These are phyloP conservation scores for Odontamblyopus lacepedii DNA, from an alignment of 2,797 vertebrate genomes.

Conservation along the genomic window DNA sequence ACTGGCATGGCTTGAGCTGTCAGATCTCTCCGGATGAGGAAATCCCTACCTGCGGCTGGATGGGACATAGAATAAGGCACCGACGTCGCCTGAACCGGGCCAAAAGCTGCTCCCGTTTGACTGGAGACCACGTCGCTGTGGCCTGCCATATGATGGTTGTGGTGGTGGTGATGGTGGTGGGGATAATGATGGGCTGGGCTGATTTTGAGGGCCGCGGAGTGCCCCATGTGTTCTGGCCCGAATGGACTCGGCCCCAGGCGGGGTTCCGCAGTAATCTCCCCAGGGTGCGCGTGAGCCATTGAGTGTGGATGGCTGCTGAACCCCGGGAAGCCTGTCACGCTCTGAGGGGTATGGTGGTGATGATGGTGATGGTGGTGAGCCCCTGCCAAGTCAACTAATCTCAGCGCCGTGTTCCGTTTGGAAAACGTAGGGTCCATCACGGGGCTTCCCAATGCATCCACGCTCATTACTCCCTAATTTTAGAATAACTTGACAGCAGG, in stretches of 20 bases:
- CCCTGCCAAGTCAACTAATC: conserved; percentile 91
- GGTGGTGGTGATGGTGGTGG: conserved; percentile 87
- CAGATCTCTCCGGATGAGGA: conserved; percentile 87
- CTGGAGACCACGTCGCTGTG: conserved; percentile 89
- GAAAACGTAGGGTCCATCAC: conserved; percentile 90
- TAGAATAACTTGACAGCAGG: conserved; percentile 89
- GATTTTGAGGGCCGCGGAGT: conserved; percentile 92
- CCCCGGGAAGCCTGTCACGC: conserved; percentile 91
- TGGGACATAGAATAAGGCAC: conserved; percentile 85
- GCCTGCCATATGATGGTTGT: conserved; percentile 92
- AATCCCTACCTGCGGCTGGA: conserved; percentile 89
- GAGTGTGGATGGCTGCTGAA: conserved; percentile 87
- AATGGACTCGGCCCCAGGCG: conserved; percentile 88
- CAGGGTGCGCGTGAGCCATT: conserved; percentile 86
- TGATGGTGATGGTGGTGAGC: conserved; percentile 86
- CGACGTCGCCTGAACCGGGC: conserved; percentile 84
- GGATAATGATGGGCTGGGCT: conserved; percentile 90
- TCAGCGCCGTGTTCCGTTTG: conserved; percentile 89
- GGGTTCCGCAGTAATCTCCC: conserved; percentile 88
- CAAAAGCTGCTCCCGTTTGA: conserved; percentile 90
- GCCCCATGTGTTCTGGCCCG: conserved; percentile 91
- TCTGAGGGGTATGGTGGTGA: conserved; percentile 89
- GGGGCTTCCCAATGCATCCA: conserved; percentile 88
- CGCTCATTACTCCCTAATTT: conserved; percentile 87
- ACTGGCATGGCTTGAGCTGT: conserved; percentile 88